These are phyloP conservation scores for Rhinatrema bivittatum DNA, from an alignment of 2,797 vertebrate genomes.

Conservation along the genomic window DNA sequence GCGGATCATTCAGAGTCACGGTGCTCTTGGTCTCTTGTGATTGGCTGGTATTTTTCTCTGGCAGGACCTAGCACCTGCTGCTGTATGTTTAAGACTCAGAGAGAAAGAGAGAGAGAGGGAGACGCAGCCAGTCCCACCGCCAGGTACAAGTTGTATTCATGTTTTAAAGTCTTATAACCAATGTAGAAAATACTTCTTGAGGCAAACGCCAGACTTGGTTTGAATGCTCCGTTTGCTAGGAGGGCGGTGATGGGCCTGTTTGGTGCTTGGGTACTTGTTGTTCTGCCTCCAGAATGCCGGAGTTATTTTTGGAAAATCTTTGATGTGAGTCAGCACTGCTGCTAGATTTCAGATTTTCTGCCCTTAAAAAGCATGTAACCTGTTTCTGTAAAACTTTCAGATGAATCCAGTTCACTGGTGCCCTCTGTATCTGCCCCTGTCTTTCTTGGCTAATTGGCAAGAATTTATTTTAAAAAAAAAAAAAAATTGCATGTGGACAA, in stretches of 20 bases:
- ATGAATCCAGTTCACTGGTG: too few relatives aligned
- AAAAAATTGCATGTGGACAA: too few relatives aligned
- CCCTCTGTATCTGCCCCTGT: too few relatives aligned
- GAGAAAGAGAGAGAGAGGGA: slow-evolving; percentile 8
- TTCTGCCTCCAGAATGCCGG: not conserved
- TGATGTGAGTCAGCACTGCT: slow-evolving; percentile 24
- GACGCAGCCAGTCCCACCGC: not conserved
- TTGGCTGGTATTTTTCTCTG: slow-evolving; percentile 45
- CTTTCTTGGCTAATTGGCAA: too few relatives aligned
- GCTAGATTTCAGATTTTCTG: not conserved
- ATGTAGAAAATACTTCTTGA: rapidly evolving
- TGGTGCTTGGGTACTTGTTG: not conserved
- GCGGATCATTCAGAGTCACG: too few relatives aligned
- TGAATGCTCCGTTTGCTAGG: not conserved
- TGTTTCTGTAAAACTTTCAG: too few relatives aligned
- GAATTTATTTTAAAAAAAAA: too few relatives aligned
- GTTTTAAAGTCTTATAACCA: not conserved
- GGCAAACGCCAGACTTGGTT: not conserved
- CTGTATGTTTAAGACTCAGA: slow-evolving; percentile 26
- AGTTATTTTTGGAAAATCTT: slow-evolving; percentile 38
- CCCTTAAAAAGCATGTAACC: too few relatives aligned
- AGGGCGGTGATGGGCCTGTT: not conserved
- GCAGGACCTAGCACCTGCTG: slow-evolving; percentile 34
- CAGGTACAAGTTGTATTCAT: too few relatives aligned
- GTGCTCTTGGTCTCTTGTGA: slow-evolving; percentile 3